Evolutionary conservation across 2,888 invertebrate genomes (phyloP).

Genomic region (Pachliopta kotzebuea): DNA sequence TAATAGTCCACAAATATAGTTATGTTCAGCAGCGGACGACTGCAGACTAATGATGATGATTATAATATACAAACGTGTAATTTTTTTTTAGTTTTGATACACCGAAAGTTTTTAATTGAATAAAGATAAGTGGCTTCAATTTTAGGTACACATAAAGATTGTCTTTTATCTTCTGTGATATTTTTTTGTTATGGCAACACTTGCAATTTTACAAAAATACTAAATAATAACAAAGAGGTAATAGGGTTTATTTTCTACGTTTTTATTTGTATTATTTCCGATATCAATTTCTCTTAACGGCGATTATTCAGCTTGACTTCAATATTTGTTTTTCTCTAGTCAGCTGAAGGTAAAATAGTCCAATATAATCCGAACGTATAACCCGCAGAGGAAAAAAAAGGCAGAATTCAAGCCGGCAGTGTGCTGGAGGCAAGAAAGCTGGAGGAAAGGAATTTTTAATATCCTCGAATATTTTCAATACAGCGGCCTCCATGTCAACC

Average conservation of each 20-base stretch:
- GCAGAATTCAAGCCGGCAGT: constrained; percentile 31
- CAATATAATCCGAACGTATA: constrained; percentile 28
- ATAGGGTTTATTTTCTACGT: neutral
- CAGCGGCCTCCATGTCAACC: constrained; percentile 49
- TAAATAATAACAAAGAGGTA: neutral
- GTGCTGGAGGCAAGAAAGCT: constrained; percentile 34
- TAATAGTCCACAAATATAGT: no score
- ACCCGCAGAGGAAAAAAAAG: constrained; percentile 24
- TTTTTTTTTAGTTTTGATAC: no score
- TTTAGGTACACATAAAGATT: no score
- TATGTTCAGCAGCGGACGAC: no score
- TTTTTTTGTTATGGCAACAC: no score
- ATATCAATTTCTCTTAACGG: constrained; percentile 3
- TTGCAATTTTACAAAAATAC: no score
- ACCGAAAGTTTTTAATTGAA: no score
- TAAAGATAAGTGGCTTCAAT: no score
- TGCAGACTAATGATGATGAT: no score
- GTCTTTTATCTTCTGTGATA: no score
- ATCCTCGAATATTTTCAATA: constrained; percentile 52
- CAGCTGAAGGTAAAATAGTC: constrained; percentile 8
- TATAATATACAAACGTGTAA: no score
- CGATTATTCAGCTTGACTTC: constrained; percentile 13
- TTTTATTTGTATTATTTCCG: neutral
- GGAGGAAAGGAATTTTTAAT: constrained; percentile 56
- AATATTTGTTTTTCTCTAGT: constrained; percentile 19